Conservation (phyloP, 92 coral and sea anemone genomes). For the Desmophyllum pertusum region DNA sequence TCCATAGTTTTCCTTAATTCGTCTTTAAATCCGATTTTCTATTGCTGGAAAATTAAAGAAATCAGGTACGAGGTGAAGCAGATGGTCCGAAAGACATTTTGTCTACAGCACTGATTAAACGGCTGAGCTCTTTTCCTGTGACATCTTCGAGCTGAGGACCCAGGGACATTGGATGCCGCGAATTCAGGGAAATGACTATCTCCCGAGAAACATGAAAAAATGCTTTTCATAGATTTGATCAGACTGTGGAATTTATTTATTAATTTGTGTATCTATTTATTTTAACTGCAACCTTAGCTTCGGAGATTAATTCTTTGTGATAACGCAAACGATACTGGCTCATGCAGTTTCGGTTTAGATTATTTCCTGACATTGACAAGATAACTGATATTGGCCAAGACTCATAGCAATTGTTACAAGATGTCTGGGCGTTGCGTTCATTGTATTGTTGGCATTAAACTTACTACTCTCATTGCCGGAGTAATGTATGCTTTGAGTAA, state of each 20-base stretch:
- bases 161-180: neutral
- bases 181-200: neutral
- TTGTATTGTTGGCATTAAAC: neutral
- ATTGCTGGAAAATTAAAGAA: constrained; percentile 30
- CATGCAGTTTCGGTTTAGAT: too few relatives aligned
- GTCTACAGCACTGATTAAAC: neutral
- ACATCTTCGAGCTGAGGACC: too few relatives aligned
- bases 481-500: neutral
- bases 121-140: neutral
- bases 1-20: constrained; percentile 16
- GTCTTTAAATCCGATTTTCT: constrained; percentile 23
- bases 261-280: neutral
- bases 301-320: neutral
- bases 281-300: neutral
- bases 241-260: neutral
- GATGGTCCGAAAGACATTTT: neutral
- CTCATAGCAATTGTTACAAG: neutral
- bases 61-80: constrained; percentile 21
- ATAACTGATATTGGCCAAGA: neutral
- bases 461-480: neutral
- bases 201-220: neutral
- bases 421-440: neutral
- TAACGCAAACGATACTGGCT: neutral
- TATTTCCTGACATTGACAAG: neutral
- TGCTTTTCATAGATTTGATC: neutral